Evolutionary conservation across 2,113 vertebrate species (phyloP), one percentile per base, ranked within the genome.

Genomic region (Sylvietta virens): DNA sequence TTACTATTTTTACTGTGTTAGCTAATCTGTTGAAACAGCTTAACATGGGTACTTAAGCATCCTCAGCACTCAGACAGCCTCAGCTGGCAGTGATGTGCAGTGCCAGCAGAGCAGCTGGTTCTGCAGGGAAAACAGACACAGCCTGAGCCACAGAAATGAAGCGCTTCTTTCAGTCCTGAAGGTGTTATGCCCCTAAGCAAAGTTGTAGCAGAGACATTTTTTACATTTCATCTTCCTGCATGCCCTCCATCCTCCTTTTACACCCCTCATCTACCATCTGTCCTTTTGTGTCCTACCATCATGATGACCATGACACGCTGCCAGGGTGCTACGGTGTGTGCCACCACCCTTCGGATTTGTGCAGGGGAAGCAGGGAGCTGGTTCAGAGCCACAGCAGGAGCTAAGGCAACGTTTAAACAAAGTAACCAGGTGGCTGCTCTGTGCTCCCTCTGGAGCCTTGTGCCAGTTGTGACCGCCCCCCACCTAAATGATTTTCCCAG

Each of bases 51-150:
- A n/a, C 62, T 88, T 37, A 35, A 74, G 83, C 80, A 62, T 80
- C 73, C 56, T 44, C 88, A 73, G 81, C 79, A 64, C 66, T 69
- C 66, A 67, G 27, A 82, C 53, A 72, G 81, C 77, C 64, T 86
- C 88, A 81, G 77, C 76, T 90, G 88, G 90, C 79, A 82, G 53
- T 4, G 6, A n/a, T 79, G 22, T 72, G 85, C 90, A 72, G 40
- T 91, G 95, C 91, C 93, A 92, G 85, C 58, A 9, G 20, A 82
- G 88, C 92, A 96, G 88, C 94, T 90, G 81, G 85, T 87, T 96
- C 90, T 9, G 1, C 61, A 54, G 66, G 45, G 71, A 76, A 90
- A 91, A 80, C 74, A 96, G 72, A 80, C 20, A 26, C 66, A 35
- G 79, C 42, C 78, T 66, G 85, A 86, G 95, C 62, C 7, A 1